phyloP scores from a whole-genome alignment of 1,140 invertebrate species.

The Tribolium castaneum region DNA sequence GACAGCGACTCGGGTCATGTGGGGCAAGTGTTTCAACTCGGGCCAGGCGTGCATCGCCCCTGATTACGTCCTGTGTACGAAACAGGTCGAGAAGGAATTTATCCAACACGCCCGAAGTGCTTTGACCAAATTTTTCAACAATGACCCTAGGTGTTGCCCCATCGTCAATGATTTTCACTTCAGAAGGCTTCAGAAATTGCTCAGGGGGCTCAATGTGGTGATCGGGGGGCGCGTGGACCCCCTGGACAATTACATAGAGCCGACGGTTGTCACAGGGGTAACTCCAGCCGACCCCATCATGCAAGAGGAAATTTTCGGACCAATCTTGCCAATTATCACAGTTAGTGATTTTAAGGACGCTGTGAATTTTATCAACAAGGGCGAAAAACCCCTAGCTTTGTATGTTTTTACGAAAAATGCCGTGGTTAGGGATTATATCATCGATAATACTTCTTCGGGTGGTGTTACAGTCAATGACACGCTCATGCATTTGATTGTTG shows the following conservation, averaged over 20 bases:
- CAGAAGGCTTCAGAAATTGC: constrained; percentile 59
- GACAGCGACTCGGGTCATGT: constrained; percentile 83
- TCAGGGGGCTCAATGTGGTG: constrained; percentile 76
- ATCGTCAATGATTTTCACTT: constrained; percentile 90
- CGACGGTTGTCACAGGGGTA: constrained; percentile 83
- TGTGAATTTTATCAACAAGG: constrained; percentile 84
- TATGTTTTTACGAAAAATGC: constrained; percentile 82
- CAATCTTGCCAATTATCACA: constrained; percentile 88
- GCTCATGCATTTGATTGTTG: constrained; percentile 73
- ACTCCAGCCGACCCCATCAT: constrained; percentile 79
- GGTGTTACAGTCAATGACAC: constrained; percentile 84
- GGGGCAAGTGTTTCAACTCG: constrained; percentile 94
- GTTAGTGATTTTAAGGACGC: constrained; percentile 89
- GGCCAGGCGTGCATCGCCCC: constrained; percentile 99
- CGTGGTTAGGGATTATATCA: constrained; percentile 69
- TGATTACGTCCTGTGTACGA: constrained; percentile 93
- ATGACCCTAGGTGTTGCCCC: constrained; percentile 81
- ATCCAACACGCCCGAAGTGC: constrained; percentile 74
- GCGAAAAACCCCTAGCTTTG: constrained; percentile 83
- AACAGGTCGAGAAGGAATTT: constrained; percentile 77
- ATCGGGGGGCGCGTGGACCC: constrained; percentile 83
- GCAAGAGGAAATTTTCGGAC: constrained; percentile 96
- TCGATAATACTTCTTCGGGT: constrained; percentile 81
- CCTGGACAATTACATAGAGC: constrained; percentile 82
- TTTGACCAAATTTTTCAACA: constrained; percentile 87